Evolutionary conservation across 2,888 invertebrate genomes (phyloP).

Genomic region (Eustalomyia histrio): DNA sequence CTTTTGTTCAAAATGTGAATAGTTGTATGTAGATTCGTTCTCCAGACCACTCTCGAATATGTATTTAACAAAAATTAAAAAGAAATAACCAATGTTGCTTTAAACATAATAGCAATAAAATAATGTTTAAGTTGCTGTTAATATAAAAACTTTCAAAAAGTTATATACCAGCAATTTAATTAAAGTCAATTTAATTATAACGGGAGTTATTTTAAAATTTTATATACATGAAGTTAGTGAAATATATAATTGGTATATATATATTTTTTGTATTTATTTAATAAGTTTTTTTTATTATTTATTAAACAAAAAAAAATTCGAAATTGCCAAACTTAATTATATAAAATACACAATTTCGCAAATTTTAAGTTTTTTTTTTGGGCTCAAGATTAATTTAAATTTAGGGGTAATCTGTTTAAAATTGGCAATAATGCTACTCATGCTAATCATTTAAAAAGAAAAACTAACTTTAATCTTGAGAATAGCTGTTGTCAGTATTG

Average conservation of each 20-base stretch:
- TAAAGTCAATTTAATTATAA: slow-evolving; percentile 7
- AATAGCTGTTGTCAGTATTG: slow-evolving; percentile 74
- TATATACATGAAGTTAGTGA: neutral
- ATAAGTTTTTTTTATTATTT: no score
- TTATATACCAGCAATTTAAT: slow-evolving; percentile 14
- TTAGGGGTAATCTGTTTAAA: no score
- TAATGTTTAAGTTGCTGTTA: neutral
- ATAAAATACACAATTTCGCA: no score
- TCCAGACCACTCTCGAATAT: no score
- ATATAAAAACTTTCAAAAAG: slow-evolving; percentile 34
- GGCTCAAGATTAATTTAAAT: no score
- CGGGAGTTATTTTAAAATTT: neutral
- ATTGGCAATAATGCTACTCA: neutral
- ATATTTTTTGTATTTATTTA: neutral
- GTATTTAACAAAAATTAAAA: neutral
- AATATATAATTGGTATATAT: neutral
- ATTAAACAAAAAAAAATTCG: no score
- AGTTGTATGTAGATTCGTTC: no score
- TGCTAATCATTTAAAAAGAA: neutral
- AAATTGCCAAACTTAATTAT: no score
- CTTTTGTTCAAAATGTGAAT: no score
- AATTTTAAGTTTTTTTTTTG: no score
- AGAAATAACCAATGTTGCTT: slow-evolving; percentile 9
- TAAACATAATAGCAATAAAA: slow-evolving; percentile 9
- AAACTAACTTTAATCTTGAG: slow-evolving; percentile 63